Percentiles rank a stretch among this genome's conserved stretches.
Evolutionary conservation across 1,140 invertebrate genomes (phyloP).

Genomic region (Neotoxoptera formosana): DNA sequence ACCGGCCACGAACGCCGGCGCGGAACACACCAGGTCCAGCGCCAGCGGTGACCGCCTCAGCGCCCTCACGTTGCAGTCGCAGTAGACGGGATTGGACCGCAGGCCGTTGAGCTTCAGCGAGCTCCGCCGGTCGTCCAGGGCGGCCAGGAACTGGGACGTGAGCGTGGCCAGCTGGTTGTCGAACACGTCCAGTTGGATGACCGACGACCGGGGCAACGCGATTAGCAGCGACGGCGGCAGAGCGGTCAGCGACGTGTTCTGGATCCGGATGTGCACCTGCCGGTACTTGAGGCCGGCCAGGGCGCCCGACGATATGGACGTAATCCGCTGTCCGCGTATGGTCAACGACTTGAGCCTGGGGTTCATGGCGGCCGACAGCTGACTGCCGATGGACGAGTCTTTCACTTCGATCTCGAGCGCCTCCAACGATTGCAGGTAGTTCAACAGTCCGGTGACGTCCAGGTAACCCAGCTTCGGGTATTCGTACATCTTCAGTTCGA

Average conservation of each 20-base stretch:
- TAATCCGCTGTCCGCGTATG: conserved; percentile 77
- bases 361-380: conserved; percentile 79
- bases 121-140: conserved; percentile 80
- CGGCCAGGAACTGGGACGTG: conserved; percentile 77
- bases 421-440: conserved; percentile 74
- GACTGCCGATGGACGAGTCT: conserved; percentile 79
- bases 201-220: conserved; percentile 86
- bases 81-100: conserved; percentile 79
- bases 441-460: conserved; percentile 81
- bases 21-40: conserved; percentile 71
- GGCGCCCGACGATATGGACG: conserved; percentile 81
- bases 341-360: conserved; percentile 78
- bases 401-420: conserved; percentile 85
- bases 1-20: conserved; percentile 74
- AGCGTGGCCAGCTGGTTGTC: conserved; percentile 79
- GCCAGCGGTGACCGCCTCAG: conserved; percentile 70
- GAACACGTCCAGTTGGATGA: conserved; percentile 78
- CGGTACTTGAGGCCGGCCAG: conserved; percentile 80
- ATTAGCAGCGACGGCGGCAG: conserved; percentile 84
- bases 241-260: conserved; percentile 79
- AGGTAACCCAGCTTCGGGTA: conserved; percentile 82
- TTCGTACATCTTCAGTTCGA: conserved; percentile 74
- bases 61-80: conserved; percentile 83
- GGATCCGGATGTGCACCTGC: conserved; percentile 74
- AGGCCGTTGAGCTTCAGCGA: conserved; percentile 77